Conservation (phyloP, 2,888 invertebrate genomes). For the Amiota communis region DNA sequence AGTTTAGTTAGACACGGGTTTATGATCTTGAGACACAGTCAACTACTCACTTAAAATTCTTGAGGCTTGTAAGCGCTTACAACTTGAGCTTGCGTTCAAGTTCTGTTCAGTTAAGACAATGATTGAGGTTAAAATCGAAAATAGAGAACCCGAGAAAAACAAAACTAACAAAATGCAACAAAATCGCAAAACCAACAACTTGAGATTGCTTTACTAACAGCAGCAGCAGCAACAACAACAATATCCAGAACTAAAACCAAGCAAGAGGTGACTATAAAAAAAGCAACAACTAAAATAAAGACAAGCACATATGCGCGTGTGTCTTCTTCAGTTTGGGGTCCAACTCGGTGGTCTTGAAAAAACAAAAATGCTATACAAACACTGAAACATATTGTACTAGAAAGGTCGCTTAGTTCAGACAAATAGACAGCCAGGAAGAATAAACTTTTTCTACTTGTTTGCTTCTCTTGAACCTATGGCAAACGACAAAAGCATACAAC, state of each 20-base stretch:
- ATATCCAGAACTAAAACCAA: conserved; percentile 16
- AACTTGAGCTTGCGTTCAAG: conserved; percentile 11
- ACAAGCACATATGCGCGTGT: conserved; percentile 1
- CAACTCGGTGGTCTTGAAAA: conserved; percentile 36
- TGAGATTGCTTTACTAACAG: not conserved
- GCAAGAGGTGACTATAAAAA: not conserved
- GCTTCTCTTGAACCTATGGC: not conserved
- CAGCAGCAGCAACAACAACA: conserved; percentile 46
- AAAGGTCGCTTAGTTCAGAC: conserved; percentile 14
- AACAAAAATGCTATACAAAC: conserved; percentile 9
- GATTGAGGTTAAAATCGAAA: conserved; percentile 5
- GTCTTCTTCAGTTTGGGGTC: conserved; percentile 31
- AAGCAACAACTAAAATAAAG: not conserved
- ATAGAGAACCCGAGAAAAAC: not conserved
- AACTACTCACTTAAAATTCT: conserved; percentile 64
- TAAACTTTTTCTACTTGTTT: not conserved
- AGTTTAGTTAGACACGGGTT: conserved; percentile 17
- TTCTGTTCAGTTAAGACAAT: conserved; percentile 5
- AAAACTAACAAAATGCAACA: conserved; percentile 15
- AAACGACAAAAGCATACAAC: conserved; percentile 23
- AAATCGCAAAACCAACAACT: conserved; percentile 16
- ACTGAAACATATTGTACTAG: too few relatives aligned
- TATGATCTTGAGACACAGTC: conserved; percentile 18
- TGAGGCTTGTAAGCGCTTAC: conserved; percentile 56
- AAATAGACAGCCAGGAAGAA: too few relatives aligned